phyloP scores from a whole-genome alignment of 1,140 invertebrate genomes.

The Pseudomyrmex sp. region DNA sequence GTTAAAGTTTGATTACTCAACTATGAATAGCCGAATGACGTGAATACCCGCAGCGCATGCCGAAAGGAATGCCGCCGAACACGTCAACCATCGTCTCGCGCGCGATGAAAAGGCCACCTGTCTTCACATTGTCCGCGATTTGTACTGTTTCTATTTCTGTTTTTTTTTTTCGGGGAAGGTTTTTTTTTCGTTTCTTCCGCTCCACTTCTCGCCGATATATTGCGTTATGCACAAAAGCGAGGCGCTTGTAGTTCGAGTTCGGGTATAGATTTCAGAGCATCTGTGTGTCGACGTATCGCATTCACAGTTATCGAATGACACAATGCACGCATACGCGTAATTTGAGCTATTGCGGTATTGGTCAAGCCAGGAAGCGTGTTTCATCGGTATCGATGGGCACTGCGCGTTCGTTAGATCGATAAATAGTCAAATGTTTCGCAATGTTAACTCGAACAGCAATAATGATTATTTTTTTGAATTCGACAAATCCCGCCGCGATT shows the following conservation, averaged over 20 bases:
- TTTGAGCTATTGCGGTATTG: conserved; percentile 56
- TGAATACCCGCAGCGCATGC: conserved; percentile 10
- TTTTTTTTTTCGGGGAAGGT: not conserved
- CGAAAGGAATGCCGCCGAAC: not conserved
- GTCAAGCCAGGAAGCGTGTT: conserved; percentile 42
- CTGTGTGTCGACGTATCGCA: conserved; percentile 49
- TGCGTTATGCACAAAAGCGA: conserved; percentile 51
- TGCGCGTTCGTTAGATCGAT: conserved; percentile 14
- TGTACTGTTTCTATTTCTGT: not conserved
- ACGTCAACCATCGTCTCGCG: not conserved
- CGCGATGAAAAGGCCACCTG: no score
- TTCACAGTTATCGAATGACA: conserved; percentile 60
- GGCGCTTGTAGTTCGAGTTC: conserved; percentile 46
- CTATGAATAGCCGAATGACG: conserved; percentile 38
- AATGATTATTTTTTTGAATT: not conserved
- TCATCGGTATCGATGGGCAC: conserved; percentile 14
- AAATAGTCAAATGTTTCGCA: conserved; percentile 22
- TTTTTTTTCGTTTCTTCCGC: not conserved
- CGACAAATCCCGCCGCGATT: no score
- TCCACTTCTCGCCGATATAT: conserved; percentile 23
- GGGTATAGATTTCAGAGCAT: conserved; percentile 51
- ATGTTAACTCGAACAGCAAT: conserved; percentile 26
- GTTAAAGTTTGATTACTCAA: conserved; percentile 55
- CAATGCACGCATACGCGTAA: conserved; percentile 52
- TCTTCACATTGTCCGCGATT: no score